Percentiles rank a stretch among this genome's conserved stretches.
phyloP scores from a whole-genome alignment of 1,140 invertebrate species.

The Drosophila elegans region DNA sequence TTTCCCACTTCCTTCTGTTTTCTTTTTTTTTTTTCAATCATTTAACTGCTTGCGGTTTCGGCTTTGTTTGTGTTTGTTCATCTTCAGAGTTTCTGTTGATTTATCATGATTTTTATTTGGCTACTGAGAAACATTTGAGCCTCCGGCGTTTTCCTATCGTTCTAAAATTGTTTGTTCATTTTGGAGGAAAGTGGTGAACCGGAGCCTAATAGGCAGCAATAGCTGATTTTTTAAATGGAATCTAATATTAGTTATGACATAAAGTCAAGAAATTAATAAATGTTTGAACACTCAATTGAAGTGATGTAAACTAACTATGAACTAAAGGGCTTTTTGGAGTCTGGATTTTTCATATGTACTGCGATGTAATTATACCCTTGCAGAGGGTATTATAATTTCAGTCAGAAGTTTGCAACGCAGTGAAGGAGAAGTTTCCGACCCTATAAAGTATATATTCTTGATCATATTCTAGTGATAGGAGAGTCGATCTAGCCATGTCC shows the following conservation, averaged over 20 bases:
- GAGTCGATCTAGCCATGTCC: no score
- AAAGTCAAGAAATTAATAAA: no score
- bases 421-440: no score
- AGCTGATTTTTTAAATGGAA: conserved; percentile 1
- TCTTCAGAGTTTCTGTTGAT: conserved; percentile 66
- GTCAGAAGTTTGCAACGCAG: no score
- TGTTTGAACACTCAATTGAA: no score
- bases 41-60: conserved; percentile 69
- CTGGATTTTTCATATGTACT: no score
- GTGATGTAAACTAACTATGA: no score
- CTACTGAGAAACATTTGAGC: conserved; percentile 48
- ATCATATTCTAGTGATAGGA: no score
- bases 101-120: conserved; percentile 80
- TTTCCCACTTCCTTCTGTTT: conserved; percentile 10
- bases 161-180: conserved; percentile 60
- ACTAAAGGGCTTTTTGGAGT: no score
- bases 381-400: no score
- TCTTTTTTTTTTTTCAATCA: conserved; percentile 64
- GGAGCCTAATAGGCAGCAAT: conserved; percentile 14
- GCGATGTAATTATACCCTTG: no score
- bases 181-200: conserved; percentile 19
- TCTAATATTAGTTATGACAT: neutral
- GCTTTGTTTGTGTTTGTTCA: conserved; percentile 69
- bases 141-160: conserved; percentile 27
- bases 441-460: no score